These are phyloP conservation scores for Liasis olivaceus DNA, from an alignment of 2,797 vertebrate genomes.

Conservation along the genomic window DNA sequence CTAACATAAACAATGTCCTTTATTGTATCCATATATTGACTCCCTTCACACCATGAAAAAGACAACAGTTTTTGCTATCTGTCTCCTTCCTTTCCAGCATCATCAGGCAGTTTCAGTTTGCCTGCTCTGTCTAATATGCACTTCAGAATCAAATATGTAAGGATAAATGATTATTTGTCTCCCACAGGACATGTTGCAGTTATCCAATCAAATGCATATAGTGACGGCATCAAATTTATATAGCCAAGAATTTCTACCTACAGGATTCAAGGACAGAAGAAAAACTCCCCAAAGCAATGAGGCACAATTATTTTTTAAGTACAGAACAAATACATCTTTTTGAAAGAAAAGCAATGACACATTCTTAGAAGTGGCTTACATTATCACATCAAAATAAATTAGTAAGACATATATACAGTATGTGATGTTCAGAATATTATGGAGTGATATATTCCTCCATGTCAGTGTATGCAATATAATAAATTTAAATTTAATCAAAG, in stretches of 20 bases:
- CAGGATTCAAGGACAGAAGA: neutral
- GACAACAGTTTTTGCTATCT: neutral
- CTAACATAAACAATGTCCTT: neutral
- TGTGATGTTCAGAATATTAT: neutral
- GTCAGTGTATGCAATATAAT: neutral
- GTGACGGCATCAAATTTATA: neutral
- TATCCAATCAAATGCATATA: neutral
- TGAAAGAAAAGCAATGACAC: neutral
- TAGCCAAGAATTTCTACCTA: neutral
- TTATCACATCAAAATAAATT: neutral
- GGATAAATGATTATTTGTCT: neutral
- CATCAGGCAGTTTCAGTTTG: neutral
- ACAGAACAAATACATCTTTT: neutral
- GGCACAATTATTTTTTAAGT: neutral
- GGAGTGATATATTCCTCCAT: neutral
- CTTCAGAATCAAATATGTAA: neutral
- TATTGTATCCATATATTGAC: neutral
- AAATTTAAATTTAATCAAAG: neutral
- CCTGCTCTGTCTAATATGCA: neutral
- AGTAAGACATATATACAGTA: neutral
- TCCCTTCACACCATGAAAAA: neutral
- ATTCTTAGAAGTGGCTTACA: neutral
- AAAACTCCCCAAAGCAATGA: constrained; percentile 8
- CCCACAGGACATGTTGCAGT: neutral
- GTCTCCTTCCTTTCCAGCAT: neutral